Conservation (phyloP, 1,140 invertebrate genomes). For the Euwallacea similis region DNA sequence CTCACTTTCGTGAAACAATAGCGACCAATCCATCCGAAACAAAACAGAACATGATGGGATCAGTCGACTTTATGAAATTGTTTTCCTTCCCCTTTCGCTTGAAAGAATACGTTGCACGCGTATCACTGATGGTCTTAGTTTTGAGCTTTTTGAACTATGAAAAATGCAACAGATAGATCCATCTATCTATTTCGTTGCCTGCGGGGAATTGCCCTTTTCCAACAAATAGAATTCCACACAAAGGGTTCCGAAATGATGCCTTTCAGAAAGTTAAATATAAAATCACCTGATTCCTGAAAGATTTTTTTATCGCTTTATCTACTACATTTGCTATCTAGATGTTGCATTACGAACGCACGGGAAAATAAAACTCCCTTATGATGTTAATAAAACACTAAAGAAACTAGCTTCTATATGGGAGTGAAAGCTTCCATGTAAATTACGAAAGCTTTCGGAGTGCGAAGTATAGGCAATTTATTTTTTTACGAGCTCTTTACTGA, state of each 20-base stretch:
- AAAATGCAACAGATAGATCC: slow-evolving; percentile 41
- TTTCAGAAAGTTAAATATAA: slow-evolving; percentile 26
- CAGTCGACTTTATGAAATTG: slow-evolving; percentile 37
- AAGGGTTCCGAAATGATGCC: slow-evolving; percentile 10
- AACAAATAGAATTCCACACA: slow-evolving; percentile 32
- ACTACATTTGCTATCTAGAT: no score
- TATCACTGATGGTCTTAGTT: slow-evolving; percentile 35
- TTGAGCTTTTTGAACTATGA: slow-evolving; percentile 43
- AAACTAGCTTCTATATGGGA: no score
- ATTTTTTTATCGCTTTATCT: not conserved
- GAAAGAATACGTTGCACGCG: slow-evolving; percentile 31
- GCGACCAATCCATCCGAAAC: not conserved
- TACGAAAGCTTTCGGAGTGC: no score
- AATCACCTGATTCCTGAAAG: slow-evolving; percentile 5
- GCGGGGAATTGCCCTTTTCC: slow-evolving; percentile 28
- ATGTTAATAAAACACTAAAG: no score
- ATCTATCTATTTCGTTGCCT: slow-evolving; percentile 24
- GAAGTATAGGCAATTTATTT: no score
- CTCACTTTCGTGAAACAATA: not conserved
- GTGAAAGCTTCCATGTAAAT: no score
- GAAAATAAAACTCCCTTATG: no score
- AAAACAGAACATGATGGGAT: slow-evolving; percentile 32
- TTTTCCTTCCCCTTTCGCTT: slow-evolving; percentile 22
- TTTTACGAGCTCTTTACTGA: no score
- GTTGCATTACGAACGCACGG: not conserved